Conservation (phyloP, 1,140 invertebrate genomes). For the Helicoverpa zea region DNA sequence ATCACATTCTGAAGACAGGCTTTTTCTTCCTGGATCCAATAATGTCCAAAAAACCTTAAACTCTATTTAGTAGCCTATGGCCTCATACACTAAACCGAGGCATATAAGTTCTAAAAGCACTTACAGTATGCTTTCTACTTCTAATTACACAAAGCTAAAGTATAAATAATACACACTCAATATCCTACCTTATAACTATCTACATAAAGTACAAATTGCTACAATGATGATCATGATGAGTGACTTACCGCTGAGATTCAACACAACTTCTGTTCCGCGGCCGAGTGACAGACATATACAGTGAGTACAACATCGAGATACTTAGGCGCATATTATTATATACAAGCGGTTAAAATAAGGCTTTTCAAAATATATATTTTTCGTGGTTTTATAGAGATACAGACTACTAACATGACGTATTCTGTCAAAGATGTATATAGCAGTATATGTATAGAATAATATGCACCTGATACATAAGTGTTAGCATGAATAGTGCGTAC, state of each 20-base stretch:
- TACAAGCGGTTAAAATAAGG: background rate
- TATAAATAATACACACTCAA: background rate
- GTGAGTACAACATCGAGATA: slow-evolving; percentile 56
- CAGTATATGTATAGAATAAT: slow-evolving; percentile 6
- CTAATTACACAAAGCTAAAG: background rate
- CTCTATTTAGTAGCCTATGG: too few relatives aligned
- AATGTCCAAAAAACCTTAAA: too few relatives aligned
- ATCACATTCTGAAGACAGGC: too few relatives aligned
- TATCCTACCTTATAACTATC: background rate
- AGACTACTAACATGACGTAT: background rate
- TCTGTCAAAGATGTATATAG: background rate
- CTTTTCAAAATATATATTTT: too few relatives aligned
- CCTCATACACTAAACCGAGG: too few relatives aligned
- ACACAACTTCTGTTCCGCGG: slow-evolving; percentile 75
- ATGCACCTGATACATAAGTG: slow-evolving; percentile 20
- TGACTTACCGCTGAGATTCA: slow-evolving; percentile 80
- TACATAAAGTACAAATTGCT: slow-evolving; percentile 3
- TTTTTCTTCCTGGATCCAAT: too few relatives aligned
- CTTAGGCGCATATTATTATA: slow-evolving; percentile 26
- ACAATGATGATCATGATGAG: slow-evolving; percentile 3
- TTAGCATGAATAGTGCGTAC: slow-evolving; percentile 43
- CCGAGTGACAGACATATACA: slow-evolving; percentile 60
- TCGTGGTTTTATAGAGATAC: too few relatives aligned
- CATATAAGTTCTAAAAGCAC: too few relatives aligned
- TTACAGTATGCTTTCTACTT: background rate